Base-by-base conservation (phyloP, 2,113 vertebrate species). In the Argyrosomus japonicus region DNA sequence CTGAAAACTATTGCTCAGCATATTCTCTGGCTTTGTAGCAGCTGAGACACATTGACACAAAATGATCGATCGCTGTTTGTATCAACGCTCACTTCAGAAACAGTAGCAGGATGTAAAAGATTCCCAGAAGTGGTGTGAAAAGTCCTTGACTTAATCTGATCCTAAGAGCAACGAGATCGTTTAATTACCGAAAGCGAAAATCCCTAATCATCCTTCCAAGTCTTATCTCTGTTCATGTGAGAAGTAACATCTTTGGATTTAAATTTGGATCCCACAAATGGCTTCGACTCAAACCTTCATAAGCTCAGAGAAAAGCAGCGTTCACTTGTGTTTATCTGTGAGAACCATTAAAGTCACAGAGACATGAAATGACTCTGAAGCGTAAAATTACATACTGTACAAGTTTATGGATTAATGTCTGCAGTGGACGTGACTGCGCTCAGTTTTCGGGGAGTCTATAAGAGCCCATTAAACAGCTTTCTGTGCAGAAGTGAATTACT, bases 401-500 rank as follows among this genome's bases (percentile, higher is more conserved):
- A 70, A 85, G 77, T 89, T 83, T 83, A 79, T 85, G 86, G 87
- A 91, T 92, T 88, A 90, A 82, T 81, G 89, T 84, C 79, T 68
- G 75, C 60, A 0, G 48, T 0, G 65, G 81, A 80, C 54, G 81
- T 79, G 90, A 57, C 77, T 19, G 62, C 0, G 77, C 74, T 81
- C 29, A 1, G 19, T 68, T 75, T 53, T 53, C 7, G 6, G 56
- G 13, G 61, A 40, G 75, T 57, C 82, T 75, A 58, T 70, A 54
- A 68, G 72, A 77, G 84, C n/a, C 76, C 65, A 73, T 85, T 77
- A 81, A 85, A 76, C 14, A 50, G 74, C 73, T 87, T 76, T 87
- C 77, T 76, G 51, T 29, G 51, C 25, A 19, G 60, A 78, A 72
- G 75, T 69, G 86, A 84, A 83, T 88, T 74, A 63, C 21, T 27